Evolutionary conservation across 1,140 invertebrate genomes (phyloP).

Genomic region (Vanessa atalanta): DNA sequence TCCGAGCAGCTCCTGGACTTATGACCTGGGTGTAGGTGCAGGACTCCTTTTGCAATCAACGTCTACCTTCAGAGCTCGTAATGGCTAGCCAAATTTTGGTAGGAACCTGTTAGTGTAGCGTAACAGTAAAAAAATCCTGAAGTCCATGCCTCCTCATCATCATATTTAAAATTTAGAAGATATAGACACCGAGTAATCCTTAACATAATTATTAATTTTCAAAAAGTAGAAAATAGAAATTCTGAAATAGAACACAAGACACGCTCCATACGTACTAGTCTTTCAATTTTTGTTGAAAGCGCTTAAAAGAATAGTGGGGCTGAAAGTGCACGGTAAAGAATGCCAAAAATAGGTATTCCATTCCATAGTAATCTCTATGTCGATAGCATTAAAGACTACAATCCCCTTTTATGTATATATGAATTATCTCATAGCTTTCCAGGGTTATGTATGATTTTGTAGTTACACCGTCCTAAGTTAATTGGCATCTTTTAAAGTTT

Average conservation of each 20-base stretch:
- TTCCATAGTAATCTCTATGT: neutral
- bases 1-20: too few species aligned
- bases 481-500: slow-evolving; percentile 78
- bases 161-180: too few species aligned
- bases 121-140: too few species aligned
- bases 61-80: too few species aligned
- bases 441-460: slow-evolving; percentile 16
- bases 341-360: slow-evolving; percentile 1
- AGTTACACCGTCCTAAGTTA: slow-evolving; percentile 47
- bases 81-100: too few species aligned
- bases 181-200: neutral
- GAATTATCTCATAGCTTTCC: slow-evolving; percentile 17
- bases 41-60: too few species aligned
- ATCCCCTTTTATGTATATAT: neutral
- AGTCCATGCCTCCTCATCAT: too few species aligned
- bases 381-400: neutral
- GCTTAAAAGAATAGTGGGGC: slow-evolving; percentile 19
- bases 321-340: slow-evolving; percentile 20
- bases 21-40: too few species aligned
- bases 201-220: neutral
- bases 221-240: neutral
- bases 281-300: slow-evolving; percentile 29
- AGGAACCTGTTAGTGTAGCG: too few species aligned
- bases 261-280: neutral
- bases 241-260: slow-evolving; percentile 2